Percentiles rank a stretch among this genome's conserved stretches.
phyloP scores from a whole-genome alignment of 2,888 invertebrate genomes.

The Hartigia nigra region DNA sequence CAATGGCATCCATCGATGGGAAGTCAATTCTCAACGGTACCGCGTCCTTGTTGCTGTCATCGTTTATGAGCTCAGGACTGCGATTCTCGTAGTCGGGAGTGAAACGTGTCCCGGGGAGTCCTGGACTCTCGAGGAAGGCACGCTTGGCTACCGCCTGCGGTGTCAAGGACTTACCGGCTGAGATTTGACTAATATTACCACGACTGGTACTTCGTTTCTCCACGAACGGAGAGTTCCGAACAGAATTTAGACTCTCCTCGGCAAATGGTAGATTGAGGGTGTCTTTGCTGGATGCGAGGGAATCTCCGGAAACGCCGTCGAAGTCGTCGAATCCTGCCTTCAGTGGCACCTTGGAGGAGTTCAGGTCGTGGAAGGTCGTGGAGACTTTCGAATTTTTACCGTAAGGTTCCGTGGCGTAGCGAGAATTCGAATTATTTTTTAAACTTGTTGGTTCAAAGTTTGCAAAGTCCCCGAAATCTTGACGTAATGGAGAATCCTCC shows the following conservation, averaged over 20 bases:
- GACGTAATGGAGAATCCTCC: slow-evolving; percentile 55
- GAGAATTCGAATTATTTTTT: slow-evolving; percentile 52
- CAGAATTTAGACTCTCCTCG: slow-evolving; percentile 58
- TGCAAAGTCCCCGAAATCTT: slow-evolving; percentile 57
- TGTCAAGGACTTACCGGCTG: slow-evolving; percentile 51
- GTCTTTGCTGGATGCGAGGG: slow-evolving; percentile 57
- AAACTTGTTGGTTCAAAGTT: slow-evolving; percentile 53
- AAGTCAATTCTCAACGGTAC: slow-evolving; percentile 46
- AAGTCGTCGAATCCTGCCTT: slow-evolving; percentile 63
- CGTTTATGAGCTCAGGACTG: slow-evolving; percentile 48
- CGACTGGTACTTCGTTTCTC: slow-evolving; percentile 47
- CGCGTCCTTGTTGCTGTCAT: slow-evolving; percentile 39
- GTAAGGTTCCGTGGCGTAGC: slow-evolving; percentile 47
- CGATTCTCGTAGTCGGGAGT: slow-evolving; percentile 60
- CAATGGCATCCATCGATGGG: slow-evolving; percentile 49
- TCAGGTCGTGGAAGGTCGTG: slow-evolving; percentile 49
- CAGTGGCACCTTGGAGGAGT: slow-evolving; percentile 56
- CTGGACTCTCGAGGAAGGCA: slow-evolving; percentile 41
- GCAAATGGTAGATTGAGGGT: slow-evolving; percentile 58
- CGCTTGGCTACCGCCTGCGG: slow-evolving; percentile 47
- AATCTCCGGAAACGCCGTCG: slow-evolving; percentile 57
- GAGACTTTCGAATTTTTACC: slow-evolving; percentile 45
- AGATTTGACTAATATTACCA: slow-evolving; percentile 50
- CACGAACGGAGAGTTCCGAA: slow-evolving; percentile 55
- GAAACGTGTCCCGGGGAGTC: slow-evolving; percentile 25